These are phyloP conservation scores for Ormyrus nitidulus DNA, from an alignment of 2,888 invertebrate species.

Conservation along the genomic window DNA sequence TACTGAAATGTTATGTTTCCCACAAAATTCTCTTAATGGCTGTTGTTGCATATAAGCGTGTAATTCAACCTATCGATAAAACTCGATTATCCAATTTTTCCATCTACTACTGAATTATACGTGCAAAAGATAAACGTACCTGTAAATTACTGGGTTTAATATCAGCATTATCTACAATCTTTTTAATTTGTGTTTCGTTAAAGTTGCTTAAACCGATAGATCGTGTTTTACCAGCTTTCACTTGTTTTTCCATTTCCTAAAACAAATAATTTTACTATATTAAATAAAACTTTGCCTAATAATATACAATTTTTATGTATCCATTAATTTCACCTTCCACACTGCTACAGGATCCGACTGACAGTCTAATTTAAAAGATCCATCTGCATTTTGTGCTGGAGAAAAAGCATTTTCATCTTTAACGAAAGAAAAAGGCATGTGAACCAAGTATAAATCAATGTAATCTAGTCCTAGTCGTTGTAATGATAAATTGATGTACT, in stretches of 20 bases:
- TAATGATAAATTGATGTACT: conserved; percentile 82
- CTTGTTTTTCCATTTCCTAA: conserved; percentile 84
- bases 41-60: conserved; percentile 87
- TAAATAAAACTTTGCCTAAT: neutral
- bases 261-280: conserved; percentile 11
- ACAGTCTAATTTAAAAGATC: conserved; percentile 79
- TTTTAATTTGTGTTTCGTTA: conserved; percentile 82
- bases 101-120: too few relatives aligned
- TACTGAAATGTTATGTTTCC: conserved; percentile 79
- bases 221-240: conserved; percentile 80
- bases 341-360: conserved; percentile 81
- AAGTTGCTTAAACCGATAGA: conserved; percentile 91
- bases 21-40: conserved; percentile 80
- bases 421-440: conserved; percentile 84
- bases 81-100: neutral
- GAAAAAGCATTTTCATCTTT: conserved; percentile 78
- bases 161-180: conserved; percentile 79
- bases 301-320: conserved; percentile 30
- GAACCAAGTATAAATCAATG: conserved; percentile 87
- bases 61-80: conserved; percentile 79
- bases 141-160: conserved; percentile 85
- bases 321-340: conserved; percentile 80
- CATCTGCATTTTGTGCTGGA: conserved; percentile 78
- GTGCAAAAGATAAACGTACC: conserved; percentile 60
- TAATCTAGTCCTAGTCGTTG: conserved; percentile 81